Evolutionary conservation across 92 coral and sea anemone species (phyloP), one percentile per base, ranked within the genome.

Genomic region (Montipora capitata): DNA sequence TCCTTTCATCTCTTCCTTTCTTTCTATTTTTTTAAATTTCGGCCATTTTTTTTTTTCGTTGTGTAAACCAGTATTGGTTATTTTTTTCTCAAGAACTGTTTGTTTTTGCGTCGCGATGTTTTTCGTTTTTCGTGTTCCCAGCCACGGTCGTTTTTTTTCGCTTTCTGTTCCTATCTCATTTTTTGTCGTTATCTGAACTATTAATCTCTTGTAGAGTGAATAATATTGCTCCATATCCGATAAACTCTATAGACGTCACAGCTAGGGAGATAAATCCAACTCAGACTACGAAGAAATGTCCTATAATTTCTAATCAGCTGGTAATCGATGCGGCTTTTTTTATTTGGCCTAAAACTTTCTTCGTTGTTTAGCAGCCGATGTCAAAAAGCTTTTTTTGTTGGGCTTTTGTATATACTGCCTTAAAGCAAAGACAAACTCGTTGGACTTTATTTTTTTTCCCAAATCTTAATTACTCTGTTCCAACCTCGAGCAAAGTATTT

Each of bases 181-280:
- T 48, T 48, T 10, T 48, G 59, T 69, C 41, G 76, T 65, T 40
- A 68, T 81, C 67, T 42, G 27, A 68, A 64, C 35, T 61, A 81
- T 69, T 68, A 69, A 63, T 63, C 77, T 69, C 27, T 58, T 49
- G 56, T 68, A 54, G 16, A 18, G 15, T 51, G 52, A 39, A 68
- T 12, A 16, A 14, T 69, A 68, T 69, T 81, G 61, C 76, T 41
- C n/a, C 64, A n/a, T 52, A 16, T 68, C 40, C 15, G 85, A 68
- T 81, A 81, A 81, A 64, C 7, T 38, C 40, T 35, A 27, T 9
- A 10, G 67, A n/a, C 77, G 64, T 80, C 75, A 40, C 35, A 27
- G 35, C 35, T 49, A 43, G 75, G 10, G 74, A 35, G 65, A 80
- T 14, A 9, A 66, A 67, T 38, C 45, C 13, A 67, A 67, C 66